Evolutionary conservation across 2,888 invertebrate genomes (phyloP).

Genomic region (Drosophila pseudotalamancana): DNA sequence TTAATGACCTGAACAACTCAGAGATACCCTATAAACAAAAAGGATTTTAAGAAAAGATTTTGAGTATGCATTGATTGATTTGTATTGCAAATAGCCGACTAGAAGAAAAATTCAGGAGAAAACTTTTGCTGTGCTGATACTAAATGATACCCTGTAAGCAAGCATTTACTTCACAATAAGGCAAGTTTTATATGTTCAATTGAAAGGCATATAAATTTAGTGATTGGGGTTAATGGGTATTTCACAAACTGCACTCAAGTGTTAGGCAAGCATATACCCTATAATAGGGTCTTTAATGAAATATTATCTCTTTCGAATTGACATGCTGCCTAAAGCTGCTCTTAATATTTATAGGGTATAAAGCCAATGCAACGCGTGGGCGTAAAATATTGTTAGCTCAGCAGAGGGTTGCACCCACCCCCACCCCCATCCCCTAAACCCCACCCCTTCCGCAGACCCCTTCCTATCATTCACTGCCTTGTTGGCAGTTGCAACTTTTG

Average conservation of each 20-base stretch:
- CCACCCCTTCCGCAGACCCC: not conserved
- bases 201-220: too few species aligned
- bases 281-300: not conserved
- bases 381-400: constrained; percentile 8
- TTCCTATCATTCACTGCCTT: not conserved
- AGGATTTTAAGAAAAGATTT: not conserved
- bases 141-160: not conserved
- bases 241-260: too few species aligned
- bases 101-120: too few species aligned
- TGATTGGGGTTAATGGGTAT: too few species aligned
- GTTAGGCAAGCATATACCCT: not conserved
- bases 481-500: constrained; percentile 61
- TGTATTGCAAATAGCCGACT: too few species aligned
- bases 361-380: constrained; percentile 10
- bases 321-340: not conserved
- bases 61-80: too few species aligned
- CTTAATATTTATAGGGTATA: constrained; percentile 4
- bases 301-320: not conserved
- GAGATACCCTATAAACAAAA: not conserved
- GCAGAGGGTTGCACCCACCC: not conserved
- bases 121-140: not conserved
- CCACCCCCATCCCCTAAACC: not conserved
- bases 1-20: not conserved
- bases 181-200: too few species aligned
- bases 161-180: not conserved